phyloP scores from a whole-genome alignment of 1,140 invertebrate genomes.

The Nautilus pompilius region DNA sequence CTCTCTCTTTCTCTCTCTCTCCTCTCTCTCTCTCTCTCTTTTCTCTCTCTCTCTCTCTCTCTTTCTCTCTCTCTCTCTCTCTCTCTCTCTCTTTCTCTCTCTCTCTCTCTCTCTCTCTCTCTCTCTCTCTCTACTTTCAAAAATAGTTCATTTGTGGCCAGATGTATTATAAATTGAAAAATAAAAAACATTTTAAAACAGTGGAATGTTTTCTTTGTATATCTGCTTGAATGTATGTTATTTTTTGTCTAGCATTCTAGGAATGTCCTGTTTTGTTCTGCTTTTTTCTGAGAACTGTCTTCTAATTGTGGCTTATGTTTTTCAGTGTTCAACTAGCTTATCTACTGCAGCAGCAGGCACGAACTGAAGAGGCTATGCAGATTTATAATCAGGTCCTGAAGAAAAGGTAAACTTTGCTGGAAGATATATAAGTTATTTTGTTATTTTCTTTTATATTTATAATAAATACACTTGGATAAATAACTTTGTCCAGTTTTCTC shows the following conservation, averaged over 20 bases:
- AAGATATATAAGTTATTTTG: neutral
- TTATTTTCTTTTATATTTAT: neutral
- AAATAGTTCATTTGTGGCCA: too few relatives aligned
- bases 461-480: too few relatives aligned
- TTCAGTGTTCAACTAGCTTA: constrained; percentile 81
- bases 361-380: constrained; percentile 62
- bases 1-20: neutral
- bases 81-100: neutral
- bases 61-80: neutral
- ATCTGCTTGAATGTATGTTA: too few relatives aligned
- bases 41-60: neutral
- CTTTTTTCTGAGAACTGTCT: too few relatives aligned
- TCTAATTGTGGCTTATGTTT: too few relatives aligned
- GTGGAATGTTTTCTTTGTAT: too few relatives aligned
- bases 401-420: constrained; percentile 49
- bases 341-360: constrained; percentile 73
- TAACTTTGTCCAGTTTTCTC: too few relatives aligned
- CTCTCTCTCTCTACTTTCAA: neutral
- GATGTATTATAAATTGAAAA: too few relatives aligned
- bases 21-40: too few relatives aligned
- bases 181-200: too few relatives aligned
- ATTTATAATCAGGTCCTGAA: constrained; percentile 77
- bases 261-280: too few relatives aligned
- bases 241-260: too few relatives aligned
- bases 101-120: neutral